These are phyloP conservation scores for Mormyrops attenuatus DNA, from an alignment of 2,797 vertebrate genomes.

Conservation along the genomic window DNA sequence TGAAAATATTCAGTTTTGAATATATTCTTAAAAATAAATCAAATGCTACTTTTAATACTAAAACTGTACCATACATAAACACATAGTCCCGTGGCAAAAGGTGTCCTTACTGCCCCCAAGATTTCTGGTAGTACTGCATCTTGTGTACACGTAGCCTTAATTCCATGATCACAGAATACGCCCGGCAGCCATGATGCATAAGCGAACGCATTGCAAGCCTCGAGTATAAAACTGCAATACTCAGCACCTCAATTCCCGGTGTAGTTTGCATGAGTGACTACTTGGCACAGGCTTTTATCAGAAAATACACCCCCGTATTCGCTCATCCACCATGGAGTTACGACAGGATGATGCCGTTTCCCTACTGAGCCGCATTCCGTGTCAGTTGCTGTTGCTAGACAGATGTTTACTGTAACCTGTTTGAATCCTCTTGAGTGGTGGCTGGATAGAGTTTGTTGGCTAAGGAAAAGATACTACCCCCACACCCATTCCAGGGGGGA, in stretches of 20 bases:
- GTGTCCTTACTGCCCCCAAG: not conserved
- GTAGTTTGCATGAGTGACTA: not conserved
- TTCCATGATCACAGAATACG: not conserved
- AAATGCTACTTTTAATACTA: not conserved
- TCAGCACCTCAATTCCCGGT: not conserved
- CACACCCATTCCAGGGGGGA: not conserved
- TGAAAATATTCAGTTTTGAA: not conserved
- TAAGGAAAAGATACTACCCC: not conserved
- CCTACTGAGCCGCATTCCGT: not conserved
- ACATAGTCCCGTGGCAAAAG: not conserved
- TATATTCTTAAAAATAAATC: not conserved
- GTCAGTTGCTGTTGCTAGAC: not conserved
- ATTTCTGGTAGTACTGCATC: not conserved
- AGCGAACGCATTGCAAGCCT: not conserved
- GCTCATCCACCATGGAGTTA: not conserved
- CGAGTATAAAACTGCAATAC: not conserved
- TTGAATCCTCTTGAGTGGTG: not conserved
- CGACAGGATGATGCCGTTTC: not conserved
- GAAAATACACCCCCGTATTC: not conserved
- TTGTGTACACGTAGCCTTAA: not conserved
- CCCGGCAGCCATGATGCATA: not conserved
- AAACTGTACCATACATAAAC: not conserved
- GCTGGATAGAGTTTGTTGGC: not conserved
- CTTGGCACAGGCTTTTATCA: not conserved
- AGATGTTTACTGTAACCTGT: constrained; percentile 2